Evolutionary conservation across 2,888 invertebrate species (phyloP), one percentile per base, ranked within the genome.

Genomic region (Enchytraeus crypticus): DNA sequence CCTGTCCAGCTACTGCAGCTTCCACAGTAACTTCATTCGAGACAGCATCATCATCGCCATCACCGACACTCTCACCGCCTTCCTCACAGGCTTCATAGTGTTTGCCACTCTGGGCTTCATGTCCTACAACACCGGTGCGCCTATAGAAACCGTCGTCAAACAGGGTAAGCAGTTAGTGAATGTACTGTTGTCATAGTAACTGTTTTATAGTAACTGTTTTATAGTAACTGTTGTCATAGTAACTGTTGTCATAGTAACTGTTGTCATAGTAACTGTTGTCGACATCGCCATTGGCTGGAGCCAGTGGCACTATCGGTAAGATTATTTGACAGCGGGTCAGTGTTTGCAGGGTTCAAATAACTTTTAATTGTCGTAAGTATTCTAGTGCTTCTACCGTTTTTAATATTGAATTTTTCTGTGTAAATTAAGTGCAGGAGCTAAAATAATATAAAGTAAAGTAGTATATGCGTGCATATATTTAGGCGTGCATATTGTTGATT

Each of bases 71-170:
- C 71, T 71, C 21, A 78, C 78, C 4, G 74, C 74, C 64, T 72
- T 78, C 5, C 77, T 77, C 66, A 76, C 77, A 59, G 78, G 78
- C 4, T 75, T 76, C 64, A 77, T 77, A 55, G 77, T 78, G 46
- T 78, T 78, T 67, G 74, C 76, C 46, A 74, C 78, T 51, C 72
- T 78, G 57, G 89, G 89, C 1, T 88, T 88, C 56, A 80, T 81
- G 79, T 77, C 80, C 2, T 72, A 77, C 64, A 76, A 78, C 60
- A 73, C 77, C 26, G 72, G 73, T 23, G 68, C 73, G 8, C 68
- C 71, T 8, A 71, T 81, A 2, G 74, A 76, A 27, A 70, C 78
- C 38, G 79, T 80, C 23, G 79, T 80, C 23, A 76, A 73, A 23
- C 72, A 76, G 64, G 79, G 80, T 79, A 65, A 55, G 32, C 18